These are phyloP conservation scores for Xanthostigma xanthostigma DNA, from an alignment of 2,888 invertebrate genomes.

Conservation along the genomic window DNA sequence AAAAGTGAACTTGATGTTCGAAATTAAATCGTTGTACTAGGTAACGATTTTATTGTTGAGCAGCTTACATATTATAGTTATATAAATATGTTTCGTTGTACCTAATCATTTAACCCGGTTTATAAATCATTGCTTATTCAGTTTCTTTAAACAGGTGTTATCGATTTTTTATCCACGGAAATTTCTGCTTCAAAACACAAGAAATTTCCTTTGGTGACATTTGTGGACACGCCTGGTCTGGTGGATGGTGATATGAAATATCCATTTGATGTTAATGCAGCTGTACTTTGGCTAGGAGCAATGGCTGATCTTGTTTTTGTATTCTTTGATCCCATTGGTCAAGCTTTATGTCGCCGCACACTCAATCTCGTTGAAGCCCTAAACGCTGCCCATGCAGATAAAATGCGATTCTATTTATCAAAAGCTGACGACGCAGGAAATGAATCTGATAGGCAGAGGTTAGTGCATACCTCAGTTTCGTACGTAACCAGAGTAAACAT, in stretches of 20 bases:
- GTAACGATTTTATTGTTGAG: too few relatives aligned
- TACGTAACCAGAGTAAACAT: too few relatives aligned
- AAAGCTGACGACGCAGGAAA: conserved; percentile 42
- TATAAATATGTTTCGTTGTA: too few relatives aligned
- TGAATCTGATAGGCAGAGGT: conserved; percentile 39
- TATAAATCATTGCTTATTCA: too few relatives aligned
- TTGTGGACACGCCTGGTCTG: conserved; percentile 41
- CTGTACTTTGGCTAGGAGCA: conserved; percentile 36
- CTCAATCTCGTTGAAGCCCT: conserved; percentile 36
- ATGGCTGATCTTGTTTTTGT: conserved; percentile 38
- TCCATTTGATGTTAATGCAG: conserved; percentile 39
- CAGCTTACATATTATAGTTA: too few relatives aligned
- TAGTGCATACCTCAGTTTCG: conserved; percentile 5
- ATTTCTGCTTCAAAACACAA: conserved; percentile 38
- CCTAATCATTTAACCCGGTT: too few relatives aligned
- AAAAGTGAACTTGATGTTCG: too few relatives aligned
- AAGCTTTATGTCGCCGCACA: conserved; percentile 38
- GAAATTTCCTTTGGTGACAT: conserved; percentile 38
- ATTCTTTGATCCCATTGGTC: conserved; percentile 44
- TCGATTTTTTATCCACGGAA: conserved; percentile 37
- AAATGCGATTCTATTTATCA: conserved; percentile 36
- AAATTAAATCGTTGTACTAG: too few relatives aligned
- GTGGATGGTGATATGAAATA: conserved; percentile 44
- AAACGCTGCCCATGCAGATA: conserved; percentile 32
- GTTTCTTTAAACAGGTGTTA: conserved; percentile 26